These are phyloP conservation scores for Nyctibius grandis DNA, from an alignment of 2,797 vertebrate species.

Conservation along the genomic window DNA sequence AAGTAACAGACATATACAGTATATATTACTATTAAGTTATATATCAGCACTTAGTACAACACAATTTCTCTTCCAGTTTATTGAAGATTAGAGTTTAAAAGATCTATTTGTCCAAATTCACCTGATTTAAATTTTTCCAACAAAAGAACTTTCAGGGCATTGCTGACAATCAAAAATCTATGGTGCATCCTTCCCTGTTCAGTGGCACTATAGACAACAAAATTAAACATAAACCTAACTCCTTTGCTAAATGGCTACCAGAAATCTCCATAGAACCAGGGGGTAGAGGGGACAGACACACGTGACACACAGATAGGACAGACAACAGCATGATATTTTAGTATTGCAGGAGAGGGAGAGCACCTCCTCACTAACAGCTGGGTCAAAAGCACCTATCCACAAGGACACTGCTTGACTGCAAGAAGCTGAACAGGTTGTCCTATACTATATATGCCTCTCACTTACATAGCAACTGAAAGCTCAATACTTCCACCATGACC, in stretches of 20 bases:
- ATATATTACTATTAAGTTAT: too few species aligned
- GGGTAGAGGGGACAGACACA: neutral
- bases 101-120: neutral
- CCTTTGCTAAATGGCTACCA: neutral
- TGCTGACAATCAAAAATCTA: neutral
- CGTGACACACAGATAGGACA: neutral
- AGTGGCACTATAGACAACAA: neutral
- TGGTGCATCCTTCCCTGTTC: neutral
- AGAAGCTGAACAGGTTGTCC: neutral
- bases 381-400: neutral
- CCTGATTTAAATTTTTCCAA: neutral
- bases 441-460: neutral
- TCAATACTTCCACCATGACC: neutral
- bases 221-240: neutral
- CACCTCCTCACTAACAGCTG: neutral
- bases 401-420: neutral
- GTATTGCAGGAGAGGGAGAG: neutral
- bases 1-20: constrained; percentile 19
- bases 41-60: neutral
- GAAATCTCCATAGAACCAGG: neutral
- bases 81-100: neutral
- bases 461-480: neutral
- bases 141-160: neutral
- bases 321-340: neutral
- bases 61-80: constrained; percentile 8